Base-by-base conservation (phyloP, 37 sponge, comb jelly and placozoan genomes). In the Mnemiopsis leidyi region DNA sequence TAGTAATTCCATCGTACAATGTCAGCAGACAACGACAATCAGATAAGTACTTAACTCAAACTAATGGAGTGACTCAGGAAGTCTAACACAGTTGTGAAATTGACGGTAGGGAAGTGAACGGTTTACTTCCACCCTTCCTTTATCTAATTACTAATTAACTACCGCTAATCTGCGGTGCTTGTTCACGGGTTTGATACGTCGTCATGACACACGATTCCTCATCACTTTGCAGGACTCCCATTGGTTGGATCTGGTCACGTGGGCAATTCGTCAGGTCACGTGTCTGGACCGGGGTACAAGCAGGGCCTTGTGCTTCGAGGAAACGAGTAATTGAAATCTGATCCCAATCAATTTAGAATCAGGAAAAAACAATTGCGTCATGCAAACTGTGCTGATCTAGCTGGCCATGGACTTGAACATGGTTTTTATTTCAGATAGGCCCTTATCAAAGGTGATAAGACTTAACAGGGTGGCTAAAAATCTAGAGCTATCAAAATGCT, bases 291-390 rank as follows among this genome's bases (percentile, higher is more conserved):
- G 5, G 9, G 61, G 61, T 48, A 48, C 61, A 18, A 48, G 61
- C 61, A 48, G 61, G 61, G 61, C 61, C 61, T 48, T 48, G 61
- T 48, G 61, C 61, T 48, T 48, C 61, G 13, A 26, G 79, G 79
- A 77, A 77, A 32, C 79, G 33, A 16, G 79, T 77, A 77, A 77
- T 77, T 77, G 79, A 77, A 77, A 77, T 77, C 79, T 1, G 79
- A 77, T 32, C 20, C 79, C 36, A 77, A 32, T 77, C 61, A 48
- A 48, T 48, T 48, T 48, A 13, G 61, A 48, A 48, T 48, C 13
- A 48, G 61, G 61, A 48, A 48, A n/a, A 48, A 48, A 5, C 61
- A 48, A 13, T 13, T 48, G 61, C 61, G 5, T 48, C 61, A 48
- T 48, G 61, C 61, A 48, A 48, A 48, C 61, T 48, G 61, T 18